Evolutionary conservation across 2,797 vertebrate species (phyloP), one percentile per base, ranked within the genome.

Genomic region (Chromis chromis): DNA sequence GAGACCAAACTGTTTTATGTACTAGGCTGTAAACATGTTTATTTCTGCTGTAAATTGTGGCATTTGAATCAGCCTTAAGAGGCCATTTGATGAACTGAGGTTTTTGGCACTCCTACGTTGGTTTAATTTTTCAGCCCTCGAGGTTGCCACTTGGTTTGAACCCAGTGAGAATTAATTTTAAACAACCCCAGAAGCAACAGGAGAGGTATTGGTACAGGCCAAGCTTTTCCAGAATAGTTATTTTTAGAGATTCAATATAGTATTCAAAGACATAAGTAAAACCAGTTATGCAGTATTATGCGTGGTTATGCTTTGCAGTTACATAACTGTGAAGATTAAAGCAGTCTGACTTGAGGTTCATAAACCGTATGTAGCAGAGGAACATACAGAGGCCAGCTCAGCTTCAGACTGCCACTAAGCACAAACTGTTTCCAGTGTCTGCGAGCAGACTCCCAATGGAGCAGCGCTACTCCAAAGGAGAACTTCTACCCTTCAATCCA

Each of bases 401-500:
- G 44, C 19, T 65, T 82, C 31, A 78, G 71, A 75, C 70, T 75
- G 67, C 40, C 33, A 6, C 55, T 69, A 83, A 79, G 58, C 64
- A 62, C 44, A 83, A 86, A 78, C 57, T 53, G 56, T 84, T 83
- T 87, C 74, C 84, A 87, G 19, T 59, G 49, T 81, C 76, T 82
- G 74, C 36, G 80, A 61, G 33, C 56, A 31, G 56, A 21, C 56
- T 75, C 78, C 40, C 65, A 70, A n/a, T 65, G 48, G 75, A 83
- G 72, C 22, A 39, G 49, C 1, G 14, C 54, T 39, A 25, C 53
- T 77, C 61, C 69, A 69, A 48, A 70, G 49, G 67, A 84, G 59
- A 64, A 64, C 55, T 60, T 78, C 53, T 52, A 9, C 9, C 69
- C 40, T n/a, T 33, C 52, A 78, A 56, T 63, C 81, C 74, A 86